Evolutionary conservation across 2,888 invertebrate genomes (phyloP), one percentile per base, ranked within the genome.

Genomic region (Drosophila engyochracea): DNA sequence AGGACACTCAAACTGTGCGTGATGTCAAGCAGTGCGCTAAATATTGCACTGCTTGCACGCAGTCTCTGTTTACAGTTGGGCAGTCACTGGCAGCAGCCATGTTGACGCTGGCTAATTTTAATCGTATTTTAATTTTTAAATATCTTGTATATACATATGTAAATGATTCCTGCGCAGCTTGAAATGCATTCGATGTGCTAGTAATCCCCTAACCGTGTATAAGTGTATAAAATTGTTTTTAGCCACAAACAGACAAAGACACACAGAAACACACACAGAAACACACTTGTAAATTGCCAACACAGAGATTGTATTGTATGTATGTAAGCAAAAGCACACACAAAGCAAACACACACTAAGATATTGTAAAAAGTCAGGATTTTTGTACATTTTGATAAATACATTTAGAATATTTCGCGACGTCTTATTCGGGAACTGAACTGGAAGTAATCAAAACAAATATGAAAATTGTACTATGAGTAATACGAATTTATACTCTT

Each of bases 331-430:
- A 41, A 30, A 30, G 22, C 41, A 44, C 19, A 67, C 47, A 28
- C n/a, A 47, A 28, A 33, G 28, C n/a, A 51, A 28, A 33, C 28
- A 33, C 59, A 53, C 41, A 28, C 57, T 39, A 55, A 76, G 14
- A 54, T 51, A 68, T 69, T 82, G 89, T 86, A 86, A 67, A 86
- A 83, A 87, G 72, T 79, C 73, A 70, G 62, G 57, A 70, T 57
- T 78, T 89, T 87, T 89, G 79, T 89, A 89, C 69, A 90, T 86
- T 85, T 85, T 73, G 74, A 89, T 83, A 88, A 63, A 68, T 52
- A 89, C 60, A 65, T 88, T 81, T 85, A 82, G 77, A 79, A 79
- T 79, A 71, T 76, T 85, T 82, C 81, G 70, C 81, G 83, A 82
- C 81, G 88, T 90, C 85, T 90, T 85, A 90, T 74, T 73, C 73